These are phyloP conservation scores for Leptestheria dahalacensis DNA, from an alignment of 1,140 invertebrate species.

Conservation along the genomic window DNA sequence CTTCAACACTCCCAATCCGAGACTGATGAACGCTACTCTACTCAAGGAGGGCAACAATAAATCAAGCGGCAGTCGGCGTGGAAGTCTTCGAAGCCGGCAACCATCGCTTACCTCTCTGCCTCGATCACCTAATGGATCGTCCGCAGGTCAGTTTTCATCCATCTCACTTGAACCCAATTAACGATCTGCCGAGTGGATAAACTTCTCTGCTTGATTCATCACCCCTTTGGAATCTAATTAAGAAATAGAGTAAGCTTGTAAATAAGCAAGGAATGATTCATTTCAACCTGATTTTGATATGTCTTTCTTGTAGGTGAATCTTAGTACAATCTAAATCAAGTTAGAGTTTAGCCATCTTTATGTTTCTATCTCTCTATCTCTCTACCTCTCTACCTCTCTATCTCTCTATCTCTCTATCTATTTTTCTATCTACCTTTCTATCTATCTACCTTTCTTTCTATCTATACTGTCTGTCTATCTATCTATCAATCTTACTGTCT, in stretches of 20 bases:
- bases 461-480: too few species aligned
- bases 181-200: too few species aligned
- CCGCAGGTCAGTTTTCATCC: background rate
- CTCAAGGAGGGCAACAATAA: slow-evolving; percentile 13
- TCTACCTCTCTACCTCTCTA: too few species aligned
- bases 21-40: slow-evolving; percentile 14
- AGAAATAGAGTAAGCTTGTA: background rate
- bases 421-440: too few species aligned
- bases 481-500: too few species aligned
- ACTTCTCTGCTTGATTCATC: too few species aligned
- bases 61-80: background rate
- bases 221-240: too few species aligned
- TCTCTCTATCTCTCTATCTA: too few species aligned
- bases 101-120: slow-evolving; percentile 8
- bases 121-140: background rate
- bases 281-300: background rate
- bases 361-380: too few species aligned
- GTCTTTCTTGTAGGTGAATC: background rate
- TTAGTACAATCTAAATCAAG: too few species aligned
- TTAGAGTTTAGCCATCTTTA: too few species aligned
- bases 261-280: background rate
- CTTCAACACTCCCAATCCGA: slow-evolving; percentile 83
- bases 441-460: too few species aligned
- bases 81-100: slow-evolving; percentile 9
- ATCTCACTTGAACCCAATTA: background rate